Conservation (phyloP, 2,888 invertebrate species). For the Danaus chrysippus region DNA sequence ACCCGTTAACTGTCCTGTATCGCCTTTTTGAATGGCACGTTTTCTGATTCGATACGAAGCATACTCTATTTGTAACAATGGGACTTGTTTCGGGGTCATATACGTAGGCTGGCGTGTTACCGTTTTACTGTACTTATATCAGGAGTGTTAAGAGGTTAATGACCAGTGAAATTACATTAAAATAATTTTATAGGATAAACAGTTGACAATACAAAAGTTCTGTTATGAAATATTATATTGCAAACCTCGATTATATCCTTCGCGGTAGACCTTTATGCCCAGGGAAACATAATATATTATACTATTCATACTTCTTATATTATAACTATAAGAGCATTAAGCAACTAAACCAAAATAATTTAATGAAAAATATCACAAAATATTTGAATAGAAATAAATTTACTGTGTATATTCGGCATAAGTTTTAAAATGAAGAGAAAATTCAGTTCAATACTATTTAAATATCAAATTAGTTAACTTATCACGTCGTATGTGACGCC, state of each 20-base stretch:
- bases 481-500: slow-evolving; percentile 47
- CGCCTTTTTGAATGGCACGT: slow-evolving; percentile 67
- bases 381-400: too few relatives aligned
- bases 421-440: slow-evolving; percentile 1
- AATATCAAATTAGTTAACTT: slow-evolving; percentile 33
- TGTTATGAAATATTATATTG: too few relatives aligned
- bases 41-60: slow-evolving; percentile 70
- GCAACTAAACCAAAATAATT: too few relatives aligned
- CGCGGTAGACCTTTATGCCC: too few relatives aligned
- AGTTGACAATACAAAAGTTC: too few relatives aligned
- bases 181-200: too few relatives aligned
- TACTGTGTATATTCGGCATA: too few relatives aligned
- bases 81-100: slow-evolving; percentile 66
- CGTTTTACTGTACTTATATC: slow-evolving; percentile 66
- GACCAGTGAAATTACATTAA: slow-evolving; percentile 38
- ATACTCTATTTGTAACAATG: slow-evolving; percentile 65
- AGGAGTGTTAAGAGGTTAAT: slow-evolving; percentile 57
- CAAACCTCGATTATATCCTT: too few relatives aligned
- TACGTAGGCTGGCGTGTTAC: slow-evolving; percentile 55
- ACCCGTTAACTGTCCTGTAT: slow-evolving; percentile 71
- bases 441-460: slow-evolving; percentile 1
- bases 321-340: too few relatives aligned
- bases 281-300: too few relatives aligned
- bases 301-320: too few relatives aligned
- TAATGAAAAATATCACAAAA: too few relatives aligned